Conservation (phyloP, 1,140 invertebrate species). For the Drosophila aff. region DNA sequence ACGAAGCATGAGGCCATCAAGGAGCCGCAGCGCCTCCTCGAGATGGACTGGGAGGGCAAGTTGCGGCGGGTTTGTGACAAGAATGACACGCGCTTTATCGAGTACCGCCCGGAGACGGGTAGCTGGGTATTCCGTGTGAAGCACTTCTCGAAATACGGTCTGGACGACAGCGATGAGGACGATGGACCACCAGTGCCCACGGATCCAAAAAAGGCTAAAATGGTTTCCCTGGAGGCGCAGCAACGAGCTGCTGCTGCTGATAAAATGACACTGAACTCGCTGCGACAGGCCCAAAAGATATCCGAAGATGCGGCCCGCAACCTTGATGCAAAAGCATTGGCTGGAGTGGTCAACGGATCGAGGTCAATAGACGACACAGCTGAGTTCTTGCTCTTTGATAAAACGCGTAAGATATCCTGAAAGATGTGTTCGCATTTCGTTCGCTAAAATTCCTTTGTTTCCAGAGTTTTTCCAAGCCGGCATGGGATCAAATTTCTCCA, state of each 20-base stretch:
- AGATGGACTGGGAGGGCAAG: constrained; percentile 95
- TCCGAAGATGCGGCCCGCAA: constrained; percentile 67
- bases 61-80: constrained; percentile 93
- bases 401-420: constrained; percentile 56
- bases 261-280: constrained; percentile 62
- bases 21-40: constrained; percentile 90
- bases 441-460: not conserved
- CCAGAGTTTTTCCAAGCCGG: constrained; percentile 75
- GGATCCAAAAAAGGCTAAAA: constrained; percentile 82
- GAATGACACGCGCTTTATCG: constrained; percentile 95
- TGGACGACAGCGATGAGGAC: constrained; percentile 92
- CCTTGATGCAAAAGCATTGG: constrained; percentile 64
- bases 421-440: not conserved
- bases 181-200: constrained; percentile 86
- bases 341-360: constrained; percentile 43
- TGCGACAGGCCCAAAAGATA: constrained; percentile 68
- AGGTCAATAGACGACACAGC: constrained; percentile 72
- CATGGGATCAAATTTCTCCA: constrained; percentile 61
- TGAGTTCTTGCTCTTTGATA: constrained; percentile 75
- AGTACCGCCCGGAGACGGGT: constrained; percentile 97
- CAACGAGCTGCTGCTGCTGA: constrained; percentile 35
- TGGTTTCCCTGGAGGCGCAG: constrained; percentile 40
- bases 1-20: constrained; percentile 92
- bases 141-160: constrained; percentile 98
- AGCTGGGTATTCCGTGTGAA: constrained; percentile 98